A percentile compares a stretch with the other conserved stretches of the same genome.
Evolutionary conservation across 2,888 invertebrate genomes (phyloP).

Genomic region (Nezara viridula): DNA sequence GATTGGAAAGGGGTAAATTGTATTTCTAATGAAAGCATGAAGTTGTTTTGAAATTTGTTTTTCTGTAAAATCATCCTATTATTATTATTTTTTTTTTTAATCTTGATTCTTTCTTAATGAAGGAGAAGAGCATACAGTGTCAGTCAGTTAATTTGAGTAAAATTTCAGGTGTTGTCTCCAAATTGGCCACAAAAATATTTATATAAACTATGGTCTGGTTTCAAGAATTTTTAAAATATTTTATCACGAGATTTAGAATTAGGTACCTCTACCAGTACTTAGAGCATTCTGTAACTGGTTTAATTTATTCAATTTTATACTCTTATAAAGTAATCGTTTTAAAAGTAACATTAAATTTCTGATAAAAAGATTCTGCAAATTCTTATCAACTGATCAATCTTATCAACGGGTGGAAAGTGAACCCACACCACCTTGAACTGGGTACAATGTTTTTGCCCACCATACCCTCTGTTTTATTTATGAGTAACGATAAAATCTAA

Average conservation of each 20-base stretch:
- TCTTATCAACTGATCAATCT: background rate
- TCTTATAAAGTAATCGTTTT: background rate
- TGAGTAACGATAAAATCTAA: background rate
- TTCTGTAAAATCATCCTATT: slow-evolving; percentile 15
- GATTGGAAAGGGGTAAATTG: slow-evolving; percentile 11
- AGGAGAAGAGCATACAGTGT: background rate
- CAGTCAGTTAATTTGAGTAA: background rate
- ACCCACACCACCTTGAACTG: background rate
- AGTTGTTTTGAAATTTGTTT: background rate
- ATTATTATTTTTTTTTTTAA: slow-evolving; percentile 19
- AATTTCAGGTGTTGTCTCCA: background rate
- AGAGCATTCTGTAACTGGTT: background rate
- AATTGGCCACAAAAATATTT: background rate
- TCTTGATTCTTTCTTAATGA: background rate
- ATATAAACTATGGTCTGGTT: background rate
- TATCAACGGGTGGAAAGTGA: background rate
- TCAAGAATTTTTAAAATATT: background rate
- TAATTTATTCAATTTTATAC: no score
- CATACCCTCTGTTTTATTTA: no score
- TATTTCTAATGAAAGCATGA: slow-evolving; percentile 43
- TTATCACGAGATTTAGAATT: background rate
- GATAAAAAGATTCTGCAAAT: background rate
- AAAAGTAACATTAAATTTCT: background rate
- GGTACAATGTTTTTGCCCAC: no score
- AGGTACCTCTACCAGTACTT: no score